phyloP scores from a whole-genome alignment of 92 coral and sea anemone genomes.

The Phenganax stokvisi region DNA sequence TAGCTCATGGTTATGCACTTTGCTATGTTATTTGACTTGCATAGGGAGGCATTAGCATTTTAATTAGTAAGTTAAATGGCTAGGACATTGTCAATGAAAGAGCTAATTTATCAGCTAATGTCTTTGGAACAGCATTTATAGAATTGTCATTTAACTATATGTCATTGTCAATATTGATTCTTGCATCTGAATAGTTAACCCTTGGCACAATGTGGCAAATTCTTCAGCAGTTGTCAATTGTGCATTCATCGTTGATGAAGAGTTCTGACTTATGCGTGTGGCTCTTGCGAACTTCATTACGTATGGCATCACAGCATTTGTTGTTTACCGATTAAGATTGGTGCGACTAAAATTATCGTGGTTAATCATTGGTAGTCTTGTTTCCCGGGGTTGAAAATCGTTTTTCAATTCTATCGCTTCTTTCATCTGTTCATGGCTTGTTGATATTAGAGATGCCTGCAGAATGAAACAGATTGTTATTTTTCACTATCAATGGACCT shows the following conservation, averaged over 20 bases:
- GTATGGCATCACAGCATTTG: not conserved
- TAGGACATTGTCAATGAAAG: too few relatives aligned
- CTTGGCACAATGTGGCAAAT: too few relatives aligned
- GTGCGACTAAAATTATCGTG: conserved; percentile 59
- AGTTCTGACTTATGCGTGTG: not conserved
- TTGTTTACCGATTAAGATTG: conserved; percentile 57
- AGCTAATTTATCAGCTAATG: too few relatives aligned
- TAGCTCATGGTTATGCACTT: not conserved
- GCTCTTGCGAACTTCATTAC: not conserved
- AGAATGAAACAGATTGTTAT: not conserved
- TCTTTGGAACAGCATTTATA: too few relatives aligned
- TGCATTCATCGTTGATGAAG: too few relatives aligned
- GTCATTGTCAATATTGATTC: too few relatives aligned
- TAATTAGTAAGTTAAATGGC: too few relatives aligned
- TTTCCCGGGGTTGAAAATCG: conserved; percentile 78
- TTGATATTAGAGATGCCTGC: conserved; percentile 75
- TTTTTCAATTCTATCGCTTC: conserved; percentile 73
- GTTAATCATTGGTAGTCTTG: conserved; percentile 73
- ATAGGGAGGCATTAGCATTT: too few relatives aligned
- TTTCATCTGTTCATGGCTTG: conserved; percentile 98
- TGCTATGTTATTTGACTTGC: not conserved
- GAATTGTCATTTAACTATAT: too few relatives aligned
- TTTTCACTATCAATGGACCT: not conserved
- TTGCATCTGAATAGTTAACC: too few relatives aligned
- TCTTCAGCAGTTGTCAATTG: too few relatives aligned